These are phyloP conservation scores for Triplophysa siluroides DNA, from an alignment of 2,113 vertebrate species.

Conservation along the genomic window DNA sequence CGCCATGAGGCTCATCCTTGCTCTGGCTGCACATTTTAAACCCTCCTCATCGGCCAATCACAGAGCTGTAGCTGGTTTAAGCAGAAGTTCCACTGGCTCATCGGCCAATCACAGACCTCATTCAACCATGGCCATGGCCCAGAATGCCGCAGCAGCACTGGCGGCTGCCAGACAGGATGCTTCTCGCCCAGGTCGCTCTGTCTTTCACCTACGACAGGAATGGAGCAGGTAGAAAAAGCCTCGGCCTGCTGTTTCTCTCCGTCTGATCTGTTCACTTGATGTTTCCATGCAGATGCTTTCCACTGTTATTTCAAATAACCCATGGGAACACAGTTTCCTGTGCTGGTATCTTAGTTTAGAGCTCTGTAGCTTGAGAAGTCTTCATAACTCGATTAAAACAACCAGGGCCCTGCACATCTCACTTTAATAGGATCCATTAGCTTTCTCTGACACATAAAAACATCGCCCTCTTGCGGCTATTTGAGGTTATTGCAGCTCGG, in stretches of 20 bases:
- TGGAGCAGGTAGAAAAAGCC: constrained; percentile 76
- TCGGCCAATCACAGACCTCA: constrained; percentile 76
- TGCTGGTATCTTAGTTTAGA: background rate
- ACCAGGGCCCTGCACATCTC: constrained; percentile 10
- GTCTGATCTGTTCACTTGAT: background rate
- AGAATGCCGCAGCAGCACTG: constrained; percentile 83
- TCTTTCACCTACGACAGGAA: constrained; percentile 73
- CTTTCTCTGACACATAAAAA: background rate
- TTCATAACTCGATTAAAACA: constrained; percentile 40
- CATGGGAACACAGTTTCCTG: background rate
- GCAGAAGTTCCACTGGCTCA: constrained; percentile 51
- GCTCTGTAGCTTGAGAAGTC: constrained; percentile 6
- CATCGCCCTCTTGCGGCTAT: constrained; percentile 50
- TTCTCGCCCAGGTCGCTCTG: constrained; percentile 75
- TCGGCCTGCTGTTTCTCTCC: background rate
- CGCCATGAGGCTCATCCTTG: constrained; percentile 94
- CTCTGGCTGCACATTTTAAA: constrained; percentile 96
- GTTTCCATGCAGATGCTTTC: background rate
- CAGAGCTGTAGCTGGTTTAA: constrained; percentile 56
- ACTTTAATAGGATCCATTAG: constrained; percentile 21
- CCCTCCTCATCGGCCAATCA: constrained; percentile 77
- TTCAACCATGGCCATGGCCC: constrained; percentile 86
- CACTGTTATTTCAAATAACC: background rate
- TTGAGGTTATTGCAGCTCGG: background rate
- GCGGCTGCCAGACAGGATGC: constrained; percentile 86